Evolutionary conservation across 2,113 vertebrate species (phyloP).

Genomic region (Catharus bicknelli): DNA sequence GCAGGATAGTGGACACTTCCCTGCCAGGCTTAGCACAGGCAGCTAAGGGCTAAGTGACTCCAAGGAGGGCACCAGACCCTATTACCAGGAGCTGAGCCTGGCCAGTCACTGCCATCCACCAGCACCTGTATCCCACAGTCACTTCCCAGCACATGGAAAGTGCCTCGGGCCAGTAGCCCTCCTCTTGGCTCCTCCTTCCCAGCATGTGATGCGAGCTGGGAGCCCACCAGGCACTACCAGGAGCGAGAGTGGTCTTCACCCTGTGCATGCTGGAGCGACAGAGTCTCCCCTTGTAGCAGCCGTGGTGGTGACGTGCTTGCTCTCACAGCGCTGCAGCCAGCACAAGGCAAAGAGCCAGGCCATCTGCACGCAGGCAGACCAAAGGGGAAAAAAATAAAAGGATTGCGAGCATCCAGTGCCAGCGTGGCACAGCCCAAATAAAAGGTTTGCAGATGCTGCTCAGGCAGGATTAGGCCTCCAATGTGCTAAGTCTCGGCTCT

Average conservation of each 20-base stretch:
- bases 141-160: accelerated
- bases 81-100: not conserved
- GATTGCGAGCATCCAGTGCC: slow-evolving; percentile 22
- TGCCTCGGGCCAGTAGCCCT: accelerated
- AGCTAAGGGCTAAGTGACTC: not conserved
- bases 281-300: not conserved
- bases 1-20: not conserved
- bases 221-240: not conserved
- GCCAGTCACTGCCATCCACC: not conserved
- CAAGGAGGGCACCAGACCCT: not conserved
- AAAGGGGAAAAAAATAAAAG: not conserved
- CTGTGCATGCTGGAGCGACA: accelerated
- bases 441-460: slow-evolving; percentile 64
- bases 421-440: slow-evolving; percentile 47
- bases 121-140: accelerated
- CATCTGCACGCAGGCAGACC: not conserved
- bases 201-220: not conserved
- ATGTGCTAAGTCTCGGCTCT: slow-evolving; percentile 65
- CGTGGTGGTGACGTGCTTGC: not conserved
- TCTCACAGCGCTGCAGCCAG: not conserved
- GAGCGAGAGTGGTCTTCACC: accelerated
- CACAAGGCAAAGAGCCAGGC: not conserved
- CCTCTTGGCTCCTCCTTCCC: not conserved
- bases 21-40: not conserved
- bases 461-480: slow-evolving; percentile 61